Conservation (phyloP, 2,113 vertebrate species). For the Progne subis region DNA sequence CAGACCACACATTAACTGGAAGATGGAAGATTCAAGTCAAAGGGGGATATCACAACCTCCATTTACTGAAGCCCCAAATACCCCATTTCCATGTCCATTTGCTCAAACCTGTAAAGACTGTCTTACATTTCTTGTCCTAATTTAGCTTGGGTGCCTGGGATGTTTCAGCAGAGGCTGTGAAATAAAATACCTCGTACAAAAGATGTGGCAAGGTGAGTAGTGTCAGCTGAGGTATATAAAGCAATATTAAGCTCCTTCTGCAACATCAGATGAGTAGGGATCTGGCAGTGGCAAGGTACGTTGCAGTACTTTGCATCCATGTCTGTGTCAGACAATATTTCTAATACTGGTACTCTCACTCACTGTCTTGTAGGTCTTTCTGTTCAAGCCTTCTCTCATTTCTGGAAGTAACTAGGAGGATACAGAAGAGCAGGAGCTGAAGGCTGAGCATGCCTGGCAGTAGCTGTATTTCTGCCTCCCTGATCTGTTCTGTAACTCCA, state of each 20-base stretch:
- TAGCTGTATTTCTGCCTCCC: neutral
- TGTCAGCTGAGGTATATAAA: neutral
- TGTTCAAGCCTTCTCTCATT: neutral
- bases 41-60: neutral
- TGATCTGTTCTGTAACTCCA: neutral
- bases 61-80: neutral
- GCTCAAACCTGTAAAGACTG: neutral
- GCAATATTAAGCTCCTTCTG: neutral
- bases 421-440: neutral
- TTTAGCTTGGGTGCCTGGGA: neutral
- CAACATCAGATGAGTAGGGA: neutral
- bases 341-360: neutral
- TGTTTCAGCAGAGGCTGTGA: neutral
- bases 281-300: neutral
- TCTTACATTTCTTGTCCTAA: neutral
- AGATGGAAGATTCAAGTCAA: neutral
- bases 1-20: neutral
- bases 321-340: neutral
- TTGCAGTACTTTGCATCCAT: accelerated
- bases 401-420: neutral
- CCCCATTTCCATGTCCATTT: neutral
- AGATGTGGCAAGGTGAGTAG: neutral
- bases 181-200: neutral
- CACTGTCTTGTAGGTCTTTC: neutral
- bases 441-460: neutral